Evolutionary conservation across 2,888 invertebrate genomes (phyloP).

Genomic region (Xestia rhomboidea): DNA sequence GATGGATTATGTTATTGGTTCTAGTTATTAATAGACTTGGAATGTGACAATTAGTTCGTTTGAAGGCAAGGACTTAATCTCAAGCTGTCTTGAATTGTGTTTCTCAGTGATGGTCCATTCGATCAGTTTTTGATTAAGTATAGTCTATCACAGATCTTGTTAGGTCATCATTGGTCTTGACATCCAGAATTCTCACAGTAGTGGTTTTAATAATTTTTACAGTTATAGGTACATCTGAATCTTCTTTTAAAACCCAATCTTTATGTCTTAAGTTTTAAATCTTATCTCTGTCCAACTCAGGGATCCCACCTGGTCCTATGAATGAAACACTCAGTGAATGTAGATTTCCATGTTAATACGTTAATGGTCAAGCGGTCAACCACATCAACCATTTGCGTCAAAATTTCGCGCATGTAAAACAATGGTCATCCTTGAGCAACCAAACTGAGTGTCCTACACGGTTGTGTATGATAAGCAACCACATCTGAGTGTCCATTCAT

Average conservation of each 20-base stretch:
- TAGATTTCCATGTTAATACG: conserved; percentile 13
- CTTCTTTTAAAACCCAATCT: background rate
- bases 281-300: background rate
- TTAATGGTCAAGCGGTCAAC: conserved; percentile 40
- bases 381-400: conserved; percentile 46
- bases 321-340: conserved; percentile 14
- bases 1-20: background rate
- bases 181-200: background rate
- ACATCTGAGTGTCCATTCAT: conserved; percentile 44
- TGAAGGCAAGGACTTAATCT: background rate
- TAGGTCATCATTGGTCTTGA: background rate
- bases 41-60: background rate
- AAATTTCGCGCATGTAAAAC: conserved; percentile 54
- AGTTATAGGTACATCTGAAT: background rate
- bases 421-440: conserved; percentile 58
- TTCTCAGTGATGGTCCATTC: background rate
- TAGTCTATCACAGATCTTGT: no score
- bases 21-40: background rate
- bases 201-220: background rate
- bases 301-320: background rate
- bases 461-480: conserved; percentile 38
- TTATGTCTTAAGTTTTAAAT: background rate
- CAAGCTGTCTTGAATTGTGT: background rate
- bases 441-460: conserved; percentile 35
- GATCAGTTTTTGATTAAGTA: background rate